A percentile compares a stretch with the other conserved stretches of the same genome.
These are phyloP conservation scores for Cirrhinus mrigala DNA, from an alignment of 2,797 vertebrate genomes.

Conservation along the genomic window DNA sequence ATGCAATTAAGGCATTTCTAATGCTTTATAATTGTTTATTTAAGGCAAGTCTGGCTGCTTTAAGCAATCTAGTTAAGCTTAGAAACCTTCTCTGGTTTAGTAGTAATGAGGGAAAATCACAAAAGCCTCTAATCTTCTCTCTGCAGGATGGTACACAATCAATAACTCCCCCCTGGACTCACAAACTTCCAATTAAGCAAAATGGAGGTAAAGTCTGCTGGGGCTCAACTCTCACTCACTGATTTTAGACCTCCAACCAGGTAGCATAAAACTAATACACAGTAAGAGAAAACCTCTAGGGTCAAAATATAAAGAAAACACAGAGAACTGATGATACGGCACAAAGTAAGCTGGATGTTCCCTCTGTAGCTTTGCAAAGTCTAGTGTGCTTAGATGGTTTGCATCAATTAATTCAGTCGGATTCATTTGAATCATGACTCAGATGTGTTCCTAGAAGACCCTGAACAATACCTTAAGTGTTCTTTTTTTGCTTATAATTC, in stretches of 20 bases:
- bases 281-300: constrained; percentile 13
- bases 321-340: constrained; percentile 1
- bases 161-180: constrained; percentile 36
- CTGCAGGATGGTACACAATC: constrained; percentile 36
- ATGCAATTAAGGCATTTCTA: not conserved
- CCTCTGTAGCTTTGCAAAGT: not conserved
- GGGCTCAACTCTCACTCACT: constrained; percentile 8
- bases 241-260: constrained; percentile 15
- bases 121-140: constrained; percentile 32
- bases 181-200: constrained; percentile 43
- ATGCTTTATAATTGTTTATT: not conserved
- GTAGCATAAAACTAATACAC: not conserved
- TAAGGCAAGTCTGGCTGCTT: not conserved
- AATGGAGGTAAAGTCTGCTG: constrained; percentile 33
- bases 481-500: not conserved
- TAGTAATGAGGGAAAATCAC: constrained; percentile 33
- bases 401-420: not conserved
- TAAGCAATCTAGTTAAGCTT: constrained; percentile 27
- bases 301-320: not conserved
- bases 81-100: constrained; percentile 21
- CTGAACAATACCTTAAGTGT: not conserved
- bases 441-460: not conserved
- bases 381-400: not conserved
- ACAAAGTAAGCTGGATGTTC: not conserved
- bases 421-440: not conserved